Evolutionary conservation across 2,888 invertebrate genomes (phyloP).

Genomic region (Rhogogaster chlorosoma): DNA sequence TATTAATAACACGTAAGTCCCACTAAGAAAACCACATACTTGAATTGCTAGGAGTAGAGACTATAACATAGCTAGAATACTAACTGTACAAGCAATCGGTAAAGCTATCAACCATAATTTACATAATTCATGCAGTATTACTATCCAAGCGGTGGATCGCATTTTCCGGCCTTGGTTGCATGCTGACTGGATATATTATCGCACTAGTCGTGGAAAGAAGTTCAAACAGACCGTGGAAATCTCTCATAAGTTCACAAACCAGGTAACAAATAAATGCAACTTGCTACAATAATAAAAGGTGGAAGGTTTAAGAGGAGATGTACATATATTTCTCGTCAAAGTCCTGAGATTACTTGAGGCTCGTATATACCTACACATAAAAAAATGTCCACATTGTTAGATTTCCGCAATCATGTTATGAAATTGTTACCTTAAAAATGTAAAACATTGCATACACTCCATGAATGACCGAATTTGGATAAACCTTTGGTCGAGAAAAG

Average conservation of each 20-base stretch:
- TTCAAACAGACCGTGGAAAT: conserved; percentile 56
- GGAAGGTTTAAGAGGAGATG: too few species aligned
- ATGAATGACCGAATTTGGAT: background rate
- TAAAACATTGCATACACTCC: background rate
- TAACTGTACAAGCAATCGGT: background rate
- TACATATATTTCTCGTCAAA: too few species aligned
- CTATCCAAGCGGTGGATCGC: conserved; percentile 53
- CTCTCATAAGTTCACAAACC: conserved; percentile 60
- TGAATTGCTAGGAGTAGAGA: background rate
- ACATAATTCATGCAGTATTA: conserved; percentile 44
- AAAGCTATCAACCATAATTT: background rate
- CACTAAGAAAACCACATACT: background rate
- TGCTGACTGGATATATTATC: conserved; percentile 61
- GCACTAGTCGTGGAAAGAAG: conserved; percentile 60
- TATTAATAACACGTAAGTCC: background rate
- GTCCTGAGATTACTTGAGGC: too few species aligned
- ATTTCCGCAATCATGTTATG: background rate
- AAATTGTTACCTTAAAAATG: background rate
- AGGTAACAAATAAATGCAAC: conserved; percentile 54
- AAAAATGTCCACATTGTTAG: background rate
- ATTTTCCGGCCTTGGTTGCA: conserved; percentile 62
- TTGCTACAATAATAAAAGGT: background rate
- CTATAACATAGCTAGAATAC: background rate
- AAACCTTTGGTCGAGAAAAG: background rate
- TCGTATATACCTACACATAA: too few species aligned